Base-by-base conservation (phyloP, 2,888 invertebrate species). In the Neocrepidodera transversa region DNA sequence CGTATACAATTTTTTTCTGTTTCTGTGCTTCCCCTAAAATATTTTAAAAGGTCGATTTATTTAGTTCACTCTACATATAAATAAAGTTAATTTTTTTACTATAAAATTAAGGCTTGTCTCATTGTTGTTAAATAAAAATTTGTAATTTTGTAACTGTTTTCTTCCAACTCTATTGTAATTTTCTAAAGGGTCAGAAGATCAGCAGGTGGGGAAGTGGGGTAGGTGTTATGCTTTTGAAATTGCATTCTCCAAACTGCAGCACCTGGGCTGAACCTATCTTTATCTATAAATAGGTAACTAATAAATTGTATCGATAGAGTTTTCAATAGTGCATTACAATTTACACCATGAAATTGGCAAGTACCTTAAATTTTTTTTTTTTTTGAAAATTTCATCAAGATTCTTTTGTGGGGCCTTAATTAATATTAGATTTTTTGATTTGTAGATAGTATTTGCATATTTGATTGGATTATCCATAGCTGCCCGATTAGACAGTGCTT, bases 401-500 rank as follows among this genome's bases (percentile, higher is more conserved):
- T n/a, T n/a, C n/a, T n/a, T n/a, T n/a, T n/a, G n/a, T n/a, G n/a
- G n/a, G n/a, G n/a, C n/a, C n/a, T n/a, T n/a, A n/a, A n/a, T n/a
- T n/a, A n/a, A n/a, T n/a, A n/a, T n/a, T n/a, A n/a, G n/a, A n/a
- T 20, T 48, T 30, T 32, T 40, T 20, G 26, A 7, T 11, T 80
- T 80, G 13, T 78, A 84, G 84, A 69, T 82, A 40, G 73, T 82
- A 59, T 66, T 82, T 47, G 60, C 82, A 35, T 69, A 77, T 23
- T 67, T 82, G 59, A 75, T 78, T 1, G 74, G 81, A 2, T 63
- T 78, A 30, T 80, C 81, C 10, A 57, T 79, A 5, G 82, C 83
- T 10, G 86, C 83, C n/a, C 81, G 82, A 7, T 76, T 87, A 49
- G 86, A 87, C 60, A 82, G 82, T 28, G 81, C 81, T 16, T 85